Evolutionary conservation across 2,113 vertebrate species (phyloP).

Genomic region (Psittacula cyanocephala): DNA sequence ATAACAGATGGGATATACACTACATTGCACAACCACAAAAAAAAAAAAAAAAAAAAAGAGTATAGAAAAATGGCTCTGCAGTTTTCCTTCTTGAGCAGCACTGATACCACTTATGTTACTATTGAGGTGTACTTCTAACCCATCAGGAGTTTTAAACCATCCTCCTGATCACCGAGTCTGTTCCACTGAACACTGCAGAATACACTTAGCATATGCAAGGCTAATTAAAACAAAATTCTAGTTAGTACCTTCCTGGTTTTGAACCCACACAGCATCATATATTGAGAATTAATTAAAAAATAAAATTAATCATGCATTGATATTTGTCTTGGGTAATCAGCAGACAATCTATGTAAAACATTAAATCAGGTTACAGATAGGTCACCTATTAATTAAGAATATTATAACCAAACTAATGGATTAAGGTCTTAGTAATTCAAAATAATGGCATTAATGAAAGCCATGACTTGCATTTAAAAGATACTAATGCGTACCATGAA

Average conservation of each 20-base stretch:
- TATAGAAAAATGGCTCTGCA: neutral
- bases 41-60: neutral
- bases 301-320: slow-evolving; percentile 65
- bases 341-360: slow-evolving; percentile 68
- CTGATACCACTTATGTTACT: neutral
- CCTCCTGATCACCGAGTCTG: neutral
- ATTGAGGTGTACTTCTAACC: neutral
- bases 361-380: slow-evolving; percentile 50
- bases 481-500: slow-evolving; percentile 12
- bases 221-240: slow-evolving; percentile 70
- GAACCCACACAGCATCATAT: slow-evolving; percentile 49
- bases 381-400: slow-evolving; percentile 63
- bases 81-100: neutral
- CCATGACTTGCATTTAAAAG: slow-evolving; percentile 39
- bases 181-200: slow-evolving; percentile 11
- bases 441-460: slow-evolving; percentile 52
- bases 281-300: slow-evolving; percentile 69
- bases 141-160: neutral
- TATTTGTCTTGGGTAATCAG: slow-evolving; percentile 63
- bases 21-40: neutral
- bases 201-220: slow-evolving; percentile 47
- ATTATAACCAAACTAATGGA: slow-evolving; percentile 45
- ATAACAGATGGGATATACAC: too few relatives aligned
- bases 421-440: slow-evolving; percentile 44
- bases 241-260: slow-evolving; percentile 68